Conservation (phyloP, 2,113 vertebrate genomes). For the Machaerirhynchus nigripectus region DNA sequence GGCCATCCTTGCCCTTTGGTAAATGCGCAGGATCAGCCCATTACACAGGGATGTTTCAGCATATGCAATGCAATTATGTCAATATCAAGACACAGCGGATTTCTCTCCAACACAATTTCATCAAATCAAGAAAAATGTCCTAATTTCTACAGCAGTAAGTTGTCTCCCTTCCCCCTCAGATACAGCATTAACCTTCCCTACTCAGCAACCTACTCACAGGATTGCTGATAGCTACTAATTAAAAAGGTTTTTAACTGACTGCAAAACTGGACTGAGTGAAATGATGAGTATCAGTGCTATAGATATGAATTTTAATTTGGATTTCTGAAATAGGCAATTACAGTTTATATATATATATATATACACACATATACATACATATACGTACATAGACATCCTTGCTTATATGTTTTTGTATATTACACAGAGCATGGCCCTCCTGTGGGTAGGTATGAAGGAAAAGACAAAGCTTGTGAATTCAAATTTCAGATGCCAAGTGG, state of each 20-base stretch:
- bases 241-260: conserved; percentile 14
- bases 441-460: not conserved
- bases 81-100: conserved; percentile 2
- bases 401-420: not conserved
- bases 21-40: not conserved
- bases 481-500: not conserved
- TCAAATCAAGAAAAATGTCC: conserved; percentile 32
- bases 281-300: not conserved
- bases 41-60: not conserved
- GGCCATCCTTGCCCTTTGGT: conserved; percentile 50
- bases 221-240: conserved; percentile 20
- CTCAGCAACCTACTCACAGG: not conserved
- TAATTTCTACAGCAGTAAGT: not conserved
- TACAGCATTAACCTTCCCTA: conserved; percentile 4
- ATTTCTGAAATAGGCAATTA: not conserved
- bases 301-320: not conserved
- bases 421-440: not conserved
- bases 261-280: not conserved
- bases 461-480: not conserved
- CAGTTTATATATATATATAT: not conserved
- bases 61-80: not conserved
- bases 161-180: not conserved
- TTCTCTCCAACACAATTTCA: conserved; percentile 1
- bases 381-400: not conserved
- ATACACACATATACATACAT: no score